Percentiles rank a stretch among this genome's conserved stretches.
phyloP scores from a whole-genome alignment of 2,113 vertebrate genomes.

The Merops nubicus region DNA sequence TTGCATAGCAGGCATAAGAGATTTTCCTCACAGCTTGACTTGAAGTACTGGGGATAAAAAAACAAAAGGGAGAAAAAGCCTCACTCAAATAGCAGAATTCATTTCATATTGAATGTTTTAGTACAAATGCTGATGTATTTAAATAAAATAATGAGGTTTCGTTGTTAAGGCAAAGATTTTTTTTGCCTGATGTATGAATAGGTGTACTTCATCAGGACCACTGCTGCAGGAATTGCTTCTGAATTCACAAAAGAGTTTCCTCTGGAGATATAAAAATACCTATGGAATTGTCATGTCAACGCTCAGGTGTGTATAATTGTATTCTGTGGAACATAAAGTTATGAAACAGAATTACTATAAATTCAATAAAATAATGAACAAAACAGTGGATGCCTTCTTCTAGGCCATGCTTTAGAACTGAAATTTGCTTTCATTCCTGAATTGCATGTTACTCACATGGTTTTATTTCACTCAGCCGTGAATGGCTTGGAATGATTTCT shows the following conservation, averaged over 20 bases:
- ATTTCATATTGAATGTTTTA: neutral
- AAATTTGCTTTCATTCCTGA: constrained; percentile 2
- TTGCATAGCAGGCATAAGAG: constrained; percentile 32
- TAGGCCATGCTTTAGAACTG: neutral
- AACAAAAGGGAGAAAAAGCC: neutral
- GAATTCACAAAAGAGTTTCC: constrained; percentile 33
- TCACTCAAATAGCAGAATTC: neutral
- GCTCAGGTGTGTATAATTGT: constrained; percentile 34
- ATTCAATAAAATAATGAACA: constrained; percentile 41
- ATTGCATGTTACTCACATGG: neutral
- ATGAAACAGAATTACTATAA: constrained; percentile 30
- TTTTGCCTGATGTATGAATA: neutral
- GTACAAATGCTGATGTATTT: neutral
- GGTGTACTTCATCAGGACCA: neutral
- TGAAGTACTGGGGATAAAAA: neutral
- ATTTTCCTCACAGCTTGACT: constrained; percentile 55
- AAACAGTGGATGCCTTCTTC: neutral
- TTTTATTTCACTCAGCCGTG: constrained; percentile 55
- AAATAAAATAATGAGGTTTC: constrained; percentile 1
- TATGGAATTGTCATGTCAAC: constrained; percentile 11
- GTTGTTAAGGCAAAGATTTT: neutral
- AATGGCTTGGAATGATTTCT: constrained; percentile 38
- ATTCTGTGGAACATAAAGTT: constrained; percentile 47
- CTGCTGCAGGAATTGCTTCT: neutral
- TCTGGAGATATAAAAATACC: constrained; percentile 35